phyloP scores from a whole-genome alignment of 2,888 invertebrate genomes.

The Deladenus siricidicola region DNA sequence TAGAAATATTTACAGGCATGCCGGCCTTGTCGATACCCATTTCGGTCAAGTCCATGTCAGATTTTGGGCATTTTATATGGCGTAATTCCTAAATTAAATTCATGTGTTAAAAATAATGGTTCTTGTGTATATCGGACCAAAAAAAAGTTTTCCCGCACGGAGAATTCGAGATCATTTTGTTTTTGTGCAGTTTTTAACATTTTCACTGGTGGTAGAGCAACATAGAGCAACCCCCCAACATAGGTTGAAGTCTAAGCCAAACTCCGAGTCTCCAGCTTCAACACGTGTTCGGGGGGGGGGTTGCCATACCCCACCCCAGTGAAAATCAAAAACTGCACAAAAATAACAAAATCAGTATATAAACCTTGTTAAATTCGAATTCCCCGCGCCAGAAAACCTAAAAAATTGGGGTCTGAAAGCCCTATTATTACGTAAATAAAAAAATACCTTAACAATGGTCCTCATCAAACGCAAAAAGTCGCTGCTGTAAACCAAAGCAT shows the following conservation, averaged over 20 bases:
- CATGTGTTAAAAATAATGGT: background rate
- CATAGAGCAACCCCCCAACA: no score
- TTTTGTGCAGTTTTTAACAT: no score
- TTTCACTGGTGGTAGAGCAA: no score
- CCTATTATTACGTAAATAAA: no score
- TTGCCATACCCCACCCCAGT: no score
- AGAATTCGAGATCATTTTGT: no score
- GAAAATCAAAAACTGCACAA: background rate
- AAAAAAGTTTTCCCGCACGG: background rate
- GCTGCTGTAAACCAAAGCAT: constrained; percentile 1
- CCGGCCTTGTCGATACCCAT: constrained; percentile 13
- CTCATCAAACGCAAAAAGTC: constrained; percentile 3
- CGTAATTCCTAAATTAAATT: constrained; percentile 10
- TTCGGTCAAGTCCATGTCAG: constrained; percentile 13
- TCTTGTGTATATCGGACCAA: background rate
- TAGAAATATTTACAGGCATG: background rate
- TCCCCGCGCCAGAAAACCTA: background rate
- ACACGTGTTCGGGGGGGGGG: no score
- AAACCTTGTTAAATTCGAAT: no score
- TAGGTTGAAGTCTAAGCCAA: no score
- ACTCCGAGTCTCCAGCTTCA: no score
- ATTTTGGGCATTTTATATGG: constrained; percentile 10
- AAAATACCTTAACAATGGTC: background rate
- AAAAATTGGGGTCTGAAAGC: no score
- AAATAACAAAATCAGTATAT: no score